Evolutionary conservation across 2,888 invertebrate genomes (phyloP).

Genomic region (Chorisops tibialis): DNA sequence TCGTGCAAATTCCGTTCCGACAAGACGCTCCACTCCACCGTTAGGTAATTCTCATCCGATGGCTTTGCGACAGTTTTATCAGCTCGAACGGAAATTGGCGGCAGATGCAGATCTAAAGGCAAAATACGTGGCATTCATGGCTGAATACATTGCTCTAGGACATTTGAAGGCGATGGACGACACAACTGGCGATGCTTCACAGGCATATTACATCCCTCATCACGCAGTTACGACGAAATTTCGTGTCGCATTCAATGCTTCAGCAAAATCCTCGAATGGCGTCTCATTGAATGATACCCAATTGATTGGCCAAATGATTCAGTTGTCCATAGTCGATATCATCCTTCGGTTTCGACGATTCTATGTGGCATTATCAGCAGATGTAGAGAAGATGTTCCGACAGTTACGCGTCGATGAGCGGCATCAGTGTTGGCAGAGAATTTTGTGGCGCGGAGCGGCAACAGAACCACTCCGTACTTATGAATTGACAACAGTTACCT

Average conservation of each 20-base stretch:
- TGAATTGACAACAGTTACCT: slow-evolving; percentile 35
- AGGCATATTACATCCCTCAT: slow-evolving; percentile 20
- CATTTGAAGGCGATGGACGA: slow-evolving; percentile 19
- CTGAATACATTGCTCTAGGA: slow-evolving; percentile 23
- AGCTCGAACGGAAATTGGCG: slow-evolving; percentile 9
- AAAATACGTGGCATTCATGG: slow-evolving; percentile 24
- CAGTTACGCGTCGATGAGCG: slow-evolving; percentile 30
- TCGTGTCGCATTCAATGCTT: slow-evolving; percentile 27
- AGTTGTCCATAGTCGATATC: slow-evolving; percentile 14
- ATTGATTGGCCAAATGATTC: slow-evolving; percentile 5
- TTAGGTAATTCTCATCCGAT: slow-evolving; percentile 35
- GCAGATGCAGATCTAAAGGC: slow-evolving; percentile 18
- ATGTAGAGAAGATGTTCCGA: slow-evolving; percentile 37
- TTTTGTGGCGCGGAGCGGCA: slow-evolving; percentile 35
- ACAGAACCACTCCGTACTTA: slow-evolving; percentile 32
- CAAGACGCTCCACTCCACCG: slow-evolving; percentile 39
- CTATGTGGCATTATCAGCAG: slow-evolving; percentile 35
- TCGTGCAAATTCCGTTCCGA: not conserved
- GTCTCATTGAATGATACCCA: slow-evolving; percentile 28
- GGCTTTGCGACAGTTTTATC: not conserved
- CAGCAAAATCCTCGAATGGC: slow-evolving; percentile 20
- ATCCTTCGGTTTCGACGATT: slow-evolving; percentile 34
- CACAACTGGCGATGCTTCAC: not conserved
- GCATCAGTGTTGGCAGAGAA: slow-evolving; percentile 34
- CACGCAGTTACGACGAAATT: slow-evolving; percentile 24